Conservation (phyloP, 2,888 invertebrate species). For the Siphonodentalium dalli region DNA sequence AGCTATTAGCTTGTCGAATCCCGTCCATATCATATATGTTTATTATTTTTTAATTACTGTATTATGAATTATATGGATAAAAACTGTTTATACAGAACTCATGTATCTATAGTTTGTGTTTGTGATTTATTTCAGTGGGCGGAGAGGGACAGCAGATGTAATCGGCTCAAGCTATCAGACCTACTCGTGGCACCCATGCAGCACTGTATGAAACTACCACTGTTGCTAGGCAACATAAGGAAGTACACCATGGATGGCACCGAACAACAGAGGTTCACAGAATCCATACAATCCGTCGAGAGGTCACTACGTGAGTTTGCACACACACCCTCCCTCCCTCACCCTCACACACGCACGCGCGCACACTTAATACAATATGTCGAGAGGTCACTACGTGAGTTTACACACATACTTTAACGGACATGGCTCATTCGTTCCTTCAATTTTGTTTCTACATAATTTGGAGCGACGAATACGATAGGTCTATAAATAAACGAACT, state of each 20-base stretch:
- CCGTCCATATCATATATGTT: too few relatives aligned
- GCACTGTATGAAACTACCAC: conserved; percentile 72
- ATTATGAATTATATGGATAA: too few relatives aligned
- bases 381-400: conserved; percentile 70
- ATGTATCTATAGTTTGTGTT: too few relatives aligned
- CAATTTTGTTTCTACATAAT: too few relatives aligned
- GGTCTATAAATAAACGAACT: too few relatives aligned
- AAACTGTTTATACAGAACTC: too few relatives aligned
- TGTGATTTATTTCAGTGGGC: conserved; percentile 67
- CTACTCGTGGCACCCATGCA: conserved; percentile 72
- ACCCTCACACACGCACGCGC: conserved; percentile 67
- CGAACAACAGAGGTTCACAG: conserved; percentile 68
- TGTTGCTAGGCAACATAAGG: conserved; percentile 71
- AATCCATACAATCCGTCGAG: conserved; percentile 71
- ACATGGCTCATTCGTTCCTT: too few relatives aligned
- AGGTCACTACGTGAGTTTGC: conserved; percentile 68
- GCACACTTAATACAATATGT: conserved; percentile 70
- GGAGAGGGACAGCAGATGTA: conserved; percentile 70
- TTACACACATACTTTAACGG: background rate
- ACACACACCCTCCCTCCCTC: background rate
- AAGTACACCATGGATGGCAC: conserved; percentile 68
- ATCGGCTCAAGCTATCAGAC: conserved; percentile 71
- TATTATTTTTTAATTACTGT: too few relatives aligned
- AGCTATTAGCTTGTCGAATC: too few relatives aligned
- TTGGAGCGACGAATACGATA: too few relatives aligned